Conservation (phyloP, 2,888 invertebrate species). For the Galerucella calmariensis region DNA sequence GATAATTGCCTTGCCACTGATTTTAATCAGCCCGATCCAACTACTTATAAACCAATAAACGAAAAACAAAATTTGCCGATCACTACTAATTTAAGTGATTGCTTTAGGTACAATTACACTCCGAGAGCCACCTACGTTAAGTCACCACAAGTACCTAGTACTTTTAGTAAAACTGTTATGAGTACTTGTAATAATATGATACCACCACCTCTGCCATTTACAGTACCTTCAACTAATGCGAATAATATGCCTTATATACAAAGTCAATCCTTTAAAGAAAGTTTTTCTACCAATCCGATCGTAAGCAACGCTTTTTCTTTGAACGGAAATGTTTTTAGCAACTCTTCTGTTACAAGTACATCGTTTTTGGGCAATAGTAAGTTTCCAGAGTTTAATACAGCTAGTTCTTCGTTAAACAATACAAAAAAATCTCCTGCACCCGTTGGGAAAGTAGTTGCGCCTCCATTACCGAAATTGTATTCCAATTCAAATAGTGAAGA, state of each 20-base stretch:
- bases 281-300: constrained; percentile 26
- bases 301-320: constrained; percentile 37
- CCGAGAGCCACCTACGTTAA: constrained; percentile 57
- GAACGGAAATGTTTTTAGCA: constrained; percentile 36
- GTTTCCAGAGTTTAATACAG: constrained; percentile 5
- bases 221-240: constrained; percentile 51
- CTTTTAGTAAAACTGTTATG: constrained; percentile 46
- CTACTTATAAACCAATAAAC: constrained; percentile 59
- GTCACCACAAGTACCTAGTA: constrained; percentile 56
- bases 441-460: constrained; percentile 36
- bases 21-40: constrained; percentile 61
- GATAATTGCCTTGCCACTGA: constrained; percentile 62
- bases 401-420: constrained; percentile 37
- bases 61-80: constrained; percentile 37
- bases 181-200: constrained; percentile 29
- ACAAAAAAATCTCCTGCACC: constrained; percentile 42
- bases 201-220: constrained; percentile 49
- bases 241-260: constrained; percentile 47
- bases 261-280: constrained; percentile 28
- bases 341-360: constrained; percentile 25
- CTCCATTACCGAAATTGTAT: constrained; percentile 41
- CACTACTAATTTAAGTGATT: constrained; percentile 46
- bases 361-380: constrained; percentile 35
- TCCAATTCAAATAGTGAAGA: constrained; percentile 22
- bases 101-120: constrained; percentile 51